Base-by-base conservation (phyloP, 2,888 invertebrate genomes). In the Neria commutata region DNA sequence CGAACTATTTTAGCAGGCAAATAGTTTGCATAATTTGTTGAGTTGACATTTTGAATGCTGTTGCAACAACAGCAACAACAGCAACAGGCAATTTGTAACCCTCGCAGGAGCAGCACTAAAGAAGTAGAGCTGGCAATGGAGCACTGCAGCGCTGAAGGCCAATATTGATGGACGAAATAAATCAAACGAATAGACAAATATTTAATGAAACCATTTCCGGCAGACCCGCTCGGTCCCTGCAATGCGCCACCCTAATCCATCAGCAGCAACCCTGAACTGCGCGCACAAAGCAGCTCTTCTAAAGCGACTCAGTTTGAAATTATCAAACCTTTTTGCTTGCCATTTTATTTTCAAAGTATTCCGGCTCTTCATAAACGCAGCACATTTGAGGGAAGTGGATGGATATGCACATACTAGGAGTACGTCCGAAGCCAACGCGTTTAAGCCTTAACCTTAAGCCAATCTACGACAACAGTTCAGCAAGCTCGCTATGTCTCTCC, bases 151-250 rank as follows among this genome's bases (percentile, higher is more conserved):
- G 55, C 14, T 25, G 49, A 17, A 49, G 11, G 8, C 17, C 17
- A 56, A 53, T 47, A 46, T 51, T 56, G 46, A 40, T 46, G 24
- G 26, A 21, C 26, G 25, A 46, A 57, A 57, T 47, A 57, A 57
- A 57, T 57, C 52, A 52, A 52, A 17, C 46, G 50, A 8, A 45
- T 14, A 26, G 56, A 34, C 40, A 46, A 52, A 56, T 21, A 37
- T 25, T 3, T 16, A 54, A 16, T 37, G 37, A 37, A 5, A n/a
- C 37, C 8, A 4, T 14, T 37, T 6, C 37, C 37, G 8, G n/a
- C 37, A 8, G 11, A 29, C 29, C 29, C 6, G 6, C 29, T 29
- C 29, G 29, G 6, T 29, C 6, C 29, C 29, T 11, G n/a, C 29
- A 29, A 8, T 29, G 29, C 29, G 29, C 29, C n/a, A n/a, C n/a